Evolutionary conservation across 2,888 invertebrate genomes (phyloP), one percentile per base, ranked within the genome.

Genomic region (Trissolcus japonicus): DNA sequence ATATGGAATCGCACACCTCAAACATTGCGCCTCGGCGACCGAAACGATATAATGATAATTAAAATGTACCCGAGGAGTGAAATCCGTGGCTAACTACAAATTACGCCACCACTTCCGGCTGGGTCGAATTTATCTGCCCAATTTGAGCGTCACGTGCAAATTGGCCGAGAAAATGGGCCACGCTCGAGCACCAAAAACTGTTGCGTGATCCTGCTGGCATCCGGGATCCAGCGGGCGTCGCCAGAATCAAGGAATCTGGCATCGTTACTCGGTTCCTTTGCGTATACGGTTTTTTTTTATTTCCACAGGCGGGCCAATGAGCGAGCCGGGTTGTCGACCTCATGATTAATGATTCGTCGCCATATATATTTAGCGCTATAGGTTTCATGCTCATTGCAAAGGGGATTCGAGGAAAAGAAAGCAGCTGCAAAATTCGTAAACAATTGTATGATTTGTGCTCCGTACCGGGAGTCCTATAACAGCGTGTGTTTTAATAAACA

Each of bases 291-390:
- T 35, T 35, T 35, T 35, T 35, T 35, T 35, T 35, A 11, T 7
- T 35, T 35, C 11, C 35, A 35, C 65, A 57, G 57, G 46, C 63
- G 51, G 11, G 17, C 19, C 17, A 51, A 17, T 16, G 9, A 19
- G 51, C 71, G 57, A 55, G 54, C 55, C 57, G 61, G 79, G 72
- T 79, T 79, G 73, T 76, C 76, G 79, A 79, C 79, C 79, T 79
- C 61, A 35, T 76, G 76, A 76, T 73, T 76, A 68, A 79, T 76
- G 76, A 79, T 62, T 69, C 60, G 55, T 48, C 53, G 48, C 66
- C 76, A 35, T 35, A 35, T 35, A 76, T 73, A 76, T 79, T 79
- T 79, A 79, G 78, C 35, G 7, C 73, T 66, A 50, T 60, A 69
- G 55, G 63, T 72, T 25, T 4, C 69, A 69, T 50, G 53, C 57